A percentile compares a stretch with the other conserved stretches of the same genome.
Conservation (phyloP, 2,113 vertebrate species). For the Guaruba guarouba region DNA sequence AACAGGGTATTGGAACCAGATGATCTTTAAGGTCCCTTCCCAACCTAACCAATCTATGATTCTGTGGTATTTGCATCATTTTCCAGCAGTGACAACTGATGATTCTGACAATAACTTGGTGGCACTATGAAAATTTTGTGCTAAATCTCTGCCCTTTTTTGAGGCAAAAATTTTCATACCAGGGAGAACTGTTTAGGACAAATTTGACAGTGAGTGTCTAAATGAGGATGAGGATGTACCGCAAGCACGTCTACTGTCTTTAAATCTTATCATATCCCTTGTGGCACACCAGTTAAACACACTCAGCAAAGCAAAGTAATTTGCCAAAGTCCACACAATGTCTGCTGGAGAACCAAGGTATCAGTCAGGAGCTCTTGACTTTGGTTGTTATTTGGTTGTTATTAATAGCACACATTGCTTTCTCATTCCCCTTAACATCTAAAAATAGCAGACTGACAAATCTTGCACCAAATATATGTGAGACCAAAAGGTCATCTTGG, state of each 20-base stretch:
- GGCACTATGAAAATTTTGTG: not conserved
- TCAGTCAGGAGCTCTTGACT: not conserved
- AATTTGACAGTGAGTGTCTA: not conserved
- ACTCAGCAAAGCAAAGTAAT: not conserved
- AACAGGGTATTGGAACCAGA: not conserved
- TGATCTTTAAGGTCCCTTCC: not conserved
- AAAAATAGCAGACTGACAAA: not conserved
- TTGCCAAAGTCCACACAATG: conserved; percentile 16
- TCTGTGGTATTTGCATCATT: not conserved
- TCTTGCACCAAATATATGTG: not conserved
- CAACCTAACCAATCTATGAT: not conserved
- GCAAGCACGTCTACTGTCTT: not conserved
- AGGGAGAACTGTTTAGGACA: not conserved
- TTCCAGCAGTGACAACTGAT: not conserved
- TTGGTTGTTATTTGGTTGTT: not conserved
- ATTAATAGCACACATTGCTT: not conserved
- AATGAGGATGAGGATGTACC: not conserved
- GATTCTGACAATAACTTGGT: not conserved
- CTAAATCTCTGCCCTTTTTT: not conserved
- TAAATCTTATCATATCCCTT: not conserved
- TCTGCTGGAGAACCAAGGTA: not conserved
- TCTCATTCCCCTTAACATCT: not conserved
- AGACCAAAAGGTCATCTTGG: not conserved
- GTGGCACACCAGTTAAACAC: not conserved
- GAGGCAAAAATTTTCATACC: not conserved